Percentiles rank a stretch among this genome's conserved stretches.
These are phyloP conservation scores for Heliconius melpomene DNA, from an alignment of 1,140 invertebrate species.

Conservation along the genomic window DNA sequence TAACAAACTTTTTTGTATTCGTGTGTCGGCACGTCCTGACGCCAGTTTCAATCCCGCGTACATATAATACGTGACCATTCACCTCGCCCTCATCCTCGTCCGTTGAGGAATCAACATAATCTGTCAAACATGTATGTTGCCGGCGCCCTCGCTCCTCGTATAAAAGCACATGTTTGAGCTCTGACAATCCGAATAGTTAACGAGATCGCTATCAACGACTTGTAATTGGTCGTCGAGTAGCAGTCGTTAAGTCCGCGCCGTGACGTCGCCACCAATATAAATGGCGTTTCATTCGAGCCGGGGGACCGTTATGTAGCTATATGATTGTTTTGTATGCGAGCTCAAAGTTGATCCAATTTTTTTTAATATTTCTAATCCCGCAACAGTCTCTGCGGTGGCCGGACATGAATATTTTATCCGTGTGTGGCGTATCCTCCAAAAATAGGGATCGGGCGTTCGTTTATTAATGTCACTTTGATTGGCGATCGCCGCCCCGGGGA, in stretches of 20 bases:
- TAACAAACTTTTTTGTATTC: constrained; percentile 62
- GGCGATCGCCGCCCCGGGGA: constrained; percentile 50
- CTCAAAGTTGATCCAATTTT: constrained; percentile 60
- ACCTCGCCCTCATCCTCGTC: constrained; percentile 41
- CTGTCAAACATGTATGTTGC: constrained; percentile 54
- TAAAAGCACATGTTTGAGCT: constrained; percentile 53
- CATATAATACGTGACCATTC: constrained; percentile 75
- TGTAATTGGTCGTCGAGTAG: constrained; percentile 50
- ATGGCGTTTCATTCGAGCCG: constrained; percentile 55
- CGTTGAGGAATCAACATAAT: constrained; percentile 68
- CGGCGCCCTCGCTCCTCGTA: constrained; percentile 44
- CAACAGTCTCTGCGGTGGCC: constrained; percentile 56
- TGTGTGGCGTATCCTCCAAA: constrained; percentile 57
- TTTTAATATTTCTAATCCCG: constrained; percentile 65
- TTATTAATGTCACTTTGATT: constrained; percentile 74
- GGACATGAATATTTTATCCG: constrained; percentile 75
- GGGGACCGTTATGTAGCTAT: constrained; percentile 28
- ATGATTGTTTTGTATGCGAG: constrained; percentile 41
- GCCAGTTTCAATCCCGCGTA: constrained; percentile 63
- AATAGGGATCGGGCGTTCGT: constrained; percentile 62
- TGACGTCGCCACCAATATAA: constrained; percentile 51
- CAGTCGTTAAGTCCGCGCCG: constrained; percentile 50
- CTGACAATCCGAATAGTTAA: constrained; percentile 45
- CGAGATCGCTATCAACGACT: constrained; percentile 40
- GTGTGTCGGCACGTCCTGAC: constrained; percentile 58